These are phyloP conservation scores for Synanthedon formicaeformis DNA, from an alignment of 2,888 invertebrate species.

Conservation along the genomic window DNA sequence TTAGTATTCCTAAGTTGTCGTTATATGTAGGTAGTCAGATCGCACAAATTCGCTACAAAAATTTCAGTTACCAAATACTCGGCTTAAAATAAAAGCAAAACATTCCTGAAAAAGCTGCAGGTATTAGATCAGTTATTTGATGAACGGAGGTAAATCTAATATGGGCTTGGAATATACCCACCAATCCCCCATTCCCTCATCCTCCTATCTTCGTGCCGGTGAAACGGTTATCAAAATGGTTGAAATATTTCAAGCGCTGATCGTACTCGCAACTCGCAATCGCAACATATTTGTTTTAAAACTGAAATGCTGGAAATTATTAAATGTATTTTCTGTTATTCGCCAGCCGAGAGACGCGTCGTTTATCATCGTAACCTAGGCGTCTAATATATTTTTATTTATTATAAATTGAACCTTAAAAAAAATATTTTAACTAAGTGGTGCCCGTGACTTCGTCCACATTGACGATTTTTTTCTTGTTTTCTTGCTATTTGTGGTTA, in stretches of 20 bases:
- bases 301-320: slow-evolving; percentile 4
- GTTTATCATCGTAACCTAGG: not conserved
- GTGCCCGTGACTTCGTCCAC: too few species aligned
- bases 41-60: too few species aligned
- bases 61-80: slow-evolving; percentile 1
- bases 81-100: slow-evolving; percentile 6
- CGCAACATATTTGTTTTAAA: slow-evolving; percentile 9
- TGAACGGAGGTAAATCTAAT: slow-evolving; percentile 7
- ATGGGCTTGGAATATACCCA: slow-evolving; percentile 6
- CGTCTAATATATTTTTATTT: too few species aligned
- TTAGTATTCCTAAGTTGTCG: too few species aligned
- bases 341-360: not conserved
- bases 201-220: not conserved
- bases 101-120: slow-evolving; percentile 4
- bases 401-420: too few species aligned
- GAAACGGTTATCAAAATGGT: slow-evolving; percentile 6
- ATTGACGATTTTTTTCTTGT: too few species aligned
- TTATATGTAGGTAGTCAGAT: too few species aligned
- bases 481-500: too few species aligned
- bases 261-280: slow-evolving; percentile 7
- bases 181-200: not conserved
- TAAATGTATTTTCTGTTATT: slow-evolving; percentile 5
- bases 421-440: too few species aligned
- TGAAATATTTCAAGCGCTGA: slow-evolving; percentile 7
- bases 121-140: slow-evolving; percentile 6